A percentile compares a stretch with the other conserved stretches of the same genome.
Evolutionary conservation across 2,797 vertebrate species (phyloP).

Genomic region (Passerculus sandwichensis): DNA sequence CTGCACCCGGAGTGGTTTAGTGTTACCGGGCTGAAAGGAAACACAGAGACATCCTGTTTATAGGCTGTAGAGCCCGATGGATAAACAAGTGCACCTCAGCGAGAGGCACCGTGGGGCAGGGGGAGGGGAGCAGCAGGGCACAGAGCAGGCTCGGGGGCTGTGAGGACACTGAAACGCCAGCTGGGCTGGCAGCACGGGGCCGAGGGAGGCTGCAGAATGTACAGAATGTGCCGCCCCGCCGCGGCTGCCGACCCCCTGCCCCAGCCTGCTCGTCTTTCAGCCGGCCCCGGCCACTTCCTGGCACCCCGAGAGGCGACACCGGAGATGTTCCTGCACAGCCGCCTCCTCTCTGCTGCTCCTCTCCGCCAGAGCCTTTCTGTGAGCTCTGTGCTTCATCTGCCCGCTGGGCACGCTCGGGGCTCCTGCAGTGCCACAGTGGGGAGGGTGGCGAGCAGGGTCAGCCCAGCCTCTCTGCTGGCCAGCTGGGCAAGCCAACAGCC

Average conservation of each 20-base stretch:
- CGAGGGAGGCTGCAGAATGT: slow-evolving; percentile 8
- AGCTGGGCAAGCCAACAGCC: fast-evolving
- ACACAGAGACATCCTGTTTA: slow-evolving; percentile 65
- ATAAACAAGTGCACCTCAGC: slow-evolving; percentile 44
- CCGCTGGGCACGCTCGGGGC: neutral
- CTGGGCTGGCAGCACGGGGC: neutral
- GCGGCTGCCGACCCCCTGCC: neutral
- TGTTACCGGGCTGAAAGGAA: slow-evolving; percentile 54
- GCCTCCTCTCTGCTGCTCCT: neutral
- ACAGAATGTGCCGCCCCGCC: neutral
- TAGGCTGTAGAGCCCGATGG: slow-evolving; percentile 35
- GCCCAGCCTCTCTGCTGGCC: fast-evolving
- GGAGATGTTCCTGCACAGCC: neutral
- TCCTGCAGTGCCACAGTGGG: neutral
- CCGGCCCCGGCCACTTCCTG: neutral
- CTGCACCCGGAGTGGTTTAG: neutral
- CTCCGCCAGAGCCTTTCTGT: slow-evolving; percentile 13
- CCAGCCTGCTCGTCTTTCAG: neutral
- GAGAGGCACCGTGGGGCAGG: neutral
- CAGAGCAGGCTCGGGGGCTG: neutral
- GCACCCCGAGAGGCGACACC: neutral
- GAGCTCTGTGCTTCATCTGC: neutral
- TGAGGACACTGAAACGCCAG: neutral
- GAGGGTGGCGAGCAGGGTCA: neutral
- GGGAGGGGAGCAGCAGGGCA: neutral